Percentiles rank a stretch among this genome's conserved stretches.
Conservation (phyloP, 1,140 invertebrate species). For the Drosophila repleta region DNA sequence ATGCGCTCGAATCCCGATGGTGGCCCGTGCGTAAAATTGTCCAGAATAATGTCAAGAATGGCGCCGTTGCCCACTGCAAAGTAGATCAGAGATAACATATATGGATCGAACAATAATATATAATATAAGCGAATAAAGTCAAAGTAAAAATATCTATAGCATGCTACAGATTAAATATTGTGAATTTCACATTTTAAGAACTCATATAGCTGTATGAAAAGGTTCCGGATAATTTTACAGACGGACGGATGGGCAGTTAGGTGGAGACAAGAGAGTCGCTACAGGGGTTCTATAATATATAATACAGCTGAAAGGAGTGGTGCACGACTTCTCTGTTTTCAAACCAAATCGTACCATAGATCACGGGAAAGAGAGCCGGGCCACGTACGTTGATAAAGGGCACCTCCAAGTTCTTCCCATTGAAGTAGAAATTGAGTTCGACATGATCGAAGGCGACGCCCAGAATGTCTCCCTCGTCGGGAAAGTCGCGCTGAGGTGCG, state of each 20-base stretch:
- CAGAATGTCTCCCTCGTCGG: constrained; percentile 97
- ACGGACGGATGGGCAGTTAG: no score
- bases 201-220: no score
- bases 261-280: no score
- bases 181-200: no score
- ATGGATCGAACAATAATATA: constrained; percentile 9
- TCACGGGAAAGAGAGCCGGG: constrained; percentile 94
- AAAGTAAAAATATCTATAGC: no score
- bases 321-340: not conserved
- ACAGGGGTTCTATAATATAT: no score
- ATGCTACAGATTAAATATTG: no score
- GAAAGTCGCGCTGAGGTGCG: constrained; percentile 83
- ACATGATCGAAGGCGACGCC: constrained; percentile 98
- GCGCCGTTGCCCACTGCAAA: constrained; percentile 98
- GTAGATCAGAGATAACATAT: constrained; percentile 16
- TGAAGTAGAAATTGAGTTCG: constrained; percentile 97
- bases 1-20: constrained; percentile 97
- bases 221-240: no score
- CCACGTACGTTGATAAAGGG: constrained; percentile 95
- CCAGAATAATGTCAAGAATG: constrained; percentile 96
- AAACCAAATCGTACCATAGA: constrained; percentile 91
- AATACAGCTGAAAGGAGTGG: no score
- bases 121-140: not conserved
- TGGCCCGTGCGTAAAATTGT: constrained; percentile 93
- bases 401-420: constrained; percentile 94